Evolutionary conservation across 2,113 vertebrate genomes (phyloP).

Genomic region (Vulpes ferrilata): DNA sequence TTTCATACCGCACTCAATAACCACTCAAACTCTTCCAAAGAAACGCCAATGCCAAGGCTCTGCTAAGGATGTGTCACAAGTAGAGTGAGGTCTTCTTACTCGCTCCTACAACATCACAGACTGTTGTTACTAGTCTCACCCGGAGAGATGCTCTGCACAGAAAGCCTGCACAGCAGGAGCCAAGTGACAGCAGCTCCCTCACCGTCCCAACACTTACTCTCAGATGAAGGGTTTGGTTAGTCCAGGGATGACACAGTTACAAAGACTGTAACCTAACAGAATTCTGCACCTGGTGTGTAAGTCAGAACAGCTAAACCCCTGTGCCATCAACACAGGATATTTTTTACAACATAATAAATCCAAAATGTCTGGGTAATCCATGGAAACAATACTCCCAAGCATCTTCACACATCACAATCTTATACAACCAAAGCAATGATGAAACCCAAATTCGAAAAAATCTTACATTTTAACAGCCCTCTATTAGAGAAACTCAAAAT

Average conservation of each 20-base stretch:
- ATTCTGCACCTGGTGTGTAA: constrained; percentile 78
- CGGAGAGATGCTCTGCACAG: background rate
- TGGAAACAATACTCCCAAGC: constrained; percentile 32
- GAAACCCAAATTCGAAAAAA: constrained; percentile 21
- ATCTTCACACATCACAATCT: background rate
- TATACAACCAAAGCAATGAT: background rate
- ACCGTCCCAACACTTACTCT: background rate
- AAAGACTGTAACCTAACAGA: constrained; percentile 64
- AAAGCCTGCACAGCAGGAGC: background rate
- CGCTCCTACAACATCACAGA: constrained; percentile 1
- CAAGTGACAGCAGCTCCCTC: background rate
- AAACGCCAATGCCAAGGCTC: background rate
- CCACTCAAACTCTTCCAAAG: background rate
- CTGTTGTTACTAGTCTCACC: background rate
- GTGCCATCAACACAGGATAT: constrained; percentile 64
- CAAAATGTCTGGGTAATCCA: constrained; percentile 50
- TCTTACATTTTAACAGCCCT: background rate
- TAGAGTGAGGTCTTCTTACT: constrained; percentile 14
- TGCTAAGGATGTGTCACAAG: background rate
- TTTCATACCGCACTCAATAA: background rate
- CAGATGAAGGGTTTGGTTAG: constrained; percentile 51
- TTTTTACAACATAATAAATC: constrained; percentile 72
- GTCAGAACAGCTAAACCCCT: constrained; percentile 73
- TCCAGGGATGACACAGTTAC: constrained; percentile 7
- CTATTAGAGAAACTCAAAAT: constrained; percentile 34